These are phyloP conservation scores for Idaea dimidiata DNA, from an alignment of 2,888 invertebrate species.

Conservation along the genomic window DNA sequence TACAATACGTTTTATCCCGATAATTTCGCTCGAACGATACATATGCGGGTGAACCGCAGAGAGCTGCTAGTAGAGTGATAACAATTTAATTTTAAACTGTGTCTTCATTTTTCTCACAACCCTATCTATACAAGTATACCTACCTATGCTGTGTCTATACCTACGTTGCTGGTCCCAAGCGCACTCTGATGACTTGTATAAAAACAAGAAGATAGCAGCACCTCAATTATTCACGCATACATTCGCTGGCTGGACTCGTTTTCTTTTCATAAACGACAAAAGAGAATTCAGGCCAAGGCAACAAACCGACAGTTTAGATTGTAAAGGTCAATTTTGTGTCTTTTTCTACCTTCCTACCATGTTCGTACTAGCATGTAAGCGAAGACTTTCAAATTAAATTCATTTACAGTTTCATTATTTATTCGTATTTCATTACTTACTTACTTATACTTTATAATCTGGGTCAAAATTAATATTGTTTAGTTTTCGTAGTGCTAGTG, in stretches of 20 bases:
- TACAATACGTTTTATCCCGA: too few species aligned
- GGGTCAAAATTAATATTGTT: too few species aligned
- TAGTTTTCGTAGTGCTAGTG: too few species aligned
- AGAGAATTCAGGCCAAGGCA: constrained; percentile 70
- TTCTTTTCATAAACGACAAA: constrained; percentile 74
- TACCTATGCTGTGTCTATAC: not conserved
- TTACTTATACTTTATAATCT: too few species aligned
- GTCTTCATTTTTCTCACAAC: constrained; percentile 4
- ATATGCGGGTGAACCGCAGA: too few species aligned
- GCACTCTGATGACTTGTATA: constrained; percentile 11
- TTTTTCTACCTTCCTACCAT: constrained; percentile 7
- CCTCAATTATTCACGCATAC: constrained; percentile 76
- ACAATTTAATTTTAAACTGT: not conserved
- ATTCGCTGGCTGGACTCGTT: constrained; percentile 64
- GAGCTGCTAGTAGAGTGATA: too few species aligned
- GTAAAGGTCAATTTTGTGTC: constrained; percentile 53
- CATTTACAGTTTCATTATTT: too few species aligned
- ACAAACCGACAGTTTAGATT: constrained; percentile 66
- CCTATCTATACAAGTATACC: not conserved
- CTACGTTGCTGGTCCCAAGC: constrained; percentile 11
- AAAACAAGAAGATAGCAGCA: constrained; percentile 49
- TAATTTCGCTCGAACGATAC: too few species aligned
- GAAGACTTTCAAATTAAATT: too few species aligned
- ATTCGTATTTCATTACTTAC: too few species aligned
- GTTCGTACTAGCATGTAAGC: constrained; percentile 26